Evolutionary conservation across 2,113 vertebrate species (phyloP).

Genomic region (Campylomormyrus tamandua): DNA sequence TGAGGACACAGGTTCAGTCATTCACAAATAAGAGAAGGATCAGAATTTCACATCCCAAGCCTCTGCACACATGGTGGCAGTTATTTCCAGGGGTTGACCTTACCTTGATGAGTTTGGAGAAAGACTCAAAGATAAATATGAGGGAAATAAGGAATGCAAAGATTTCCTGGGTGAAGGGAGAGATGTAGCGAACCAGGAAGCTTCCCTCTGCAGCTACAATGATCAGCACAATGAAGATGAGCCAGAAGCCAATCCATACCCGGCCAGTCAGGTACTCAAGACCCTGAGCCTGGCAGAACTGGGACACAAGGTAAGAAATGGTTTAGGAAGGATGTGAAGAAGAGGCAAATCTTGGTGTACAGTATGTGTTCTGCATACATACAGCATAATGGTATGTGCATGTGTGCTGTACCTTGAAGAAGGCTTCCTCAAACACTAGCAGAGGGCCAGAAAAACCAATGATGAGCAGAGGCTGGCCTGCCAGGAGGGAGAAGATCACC

Average conservation of each 20-base stretch:
- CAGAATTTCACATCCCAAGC: not conserved
- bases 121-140: slow-evolving; percentile 98
- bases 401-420: slow-evolving; percentile 74
- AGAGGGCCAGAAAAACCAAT: slow-evolving; percentile 93
- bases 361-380: not conserved
- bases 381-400: not conserved
- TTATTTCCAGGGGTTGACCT: not conserved
- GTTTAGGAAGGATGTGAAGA: not conserved
- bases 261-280: slow-evolving; percentile 92
- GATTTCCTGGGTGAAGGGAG: slow-evolving; percentile 96
- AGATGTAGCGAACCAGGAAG: slow-evolving; percentile 94
- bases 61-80: not conserved
- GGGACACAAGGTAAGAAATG: not conserved
- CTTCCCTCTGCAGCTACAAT: slow-evolving; percentile 93
- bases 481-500: slow-evolving; percentile 83
- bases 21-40: not conserved
- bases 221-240: slow-evolving; percentile 84
- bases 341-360: not conserved
- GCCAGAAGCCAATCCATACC: slow-evolving; percentile 97
- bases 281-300: slow-evolving; percentile 88
- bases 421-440: slow-evolving; percentile 95
- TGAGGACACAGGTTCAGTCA: not conserved
- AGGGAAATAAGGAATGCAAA: slow-evolving; percentile 97
- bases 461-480: slow-evolving; percentile 90
- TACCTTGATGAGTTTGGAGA: slow-evolving; percentile 92